Conservation (phyloP, 2,113 vertebrate species). For the Ifrita kowaldi region DNA sequence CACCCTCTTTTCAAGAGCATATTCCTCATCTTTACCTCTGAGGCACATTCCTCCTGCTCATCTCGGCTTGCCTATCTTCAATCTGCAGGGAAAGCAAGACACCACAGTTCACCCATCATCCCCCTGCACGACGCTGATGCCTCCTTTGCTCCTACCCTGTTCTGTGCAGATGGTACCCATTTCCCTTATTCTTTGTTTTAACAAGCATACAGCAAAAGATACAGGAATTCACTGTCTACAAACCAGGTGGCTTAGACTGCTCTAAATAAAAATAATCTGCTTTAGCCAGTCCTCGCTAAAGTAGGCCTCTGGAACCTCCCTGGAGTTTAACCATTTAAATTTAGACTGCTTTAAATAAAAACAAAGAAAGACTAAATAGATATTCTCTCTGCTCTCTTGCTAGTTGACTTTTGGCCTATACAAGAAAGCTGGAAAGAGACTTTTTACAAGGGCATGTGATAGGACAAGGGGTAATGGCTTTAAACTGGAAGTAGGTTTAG, state of each 20-base stretch:
- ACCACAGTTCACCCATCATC: neutral
- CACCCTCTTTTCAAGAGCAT: neutral
- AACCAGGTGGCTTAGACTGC: neutral
- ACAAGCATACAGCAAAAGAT: neutral
- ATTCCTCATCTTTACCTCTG: neutral
- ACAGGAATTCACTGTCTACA: neutral
- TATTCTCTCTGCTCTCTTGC: neutral
- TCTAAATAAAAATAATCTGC: neutral
- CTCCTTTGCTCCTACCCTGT: neutral
- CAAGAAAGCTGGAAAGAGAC: neutral
- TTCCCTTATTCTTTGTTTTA: neutral
- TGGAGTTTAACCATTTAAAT: neutral
- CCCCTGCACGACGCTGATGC: fast-evolving
- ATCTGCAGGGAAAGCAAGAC: neutral
- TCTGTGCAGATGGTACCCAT: neutral
- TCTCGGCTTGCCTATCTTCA: neutral
- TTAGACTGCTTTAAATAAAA: neutral
- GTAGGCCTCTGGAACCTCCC: neutral
- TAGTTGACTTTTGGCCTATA: neutral
- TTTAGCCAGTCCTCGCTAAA: neutral
- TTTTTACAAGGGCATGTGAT: neutral
- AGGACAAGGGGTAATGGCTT: neutral
- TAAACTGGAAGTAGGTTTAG: neutral
- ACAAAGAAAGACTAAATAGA: neutral
- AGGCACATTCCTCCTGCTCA: neutral